Base-by-base conservation (phyloP, 2,888 invertebrate species). In the Apoderus coryli region DNA sequence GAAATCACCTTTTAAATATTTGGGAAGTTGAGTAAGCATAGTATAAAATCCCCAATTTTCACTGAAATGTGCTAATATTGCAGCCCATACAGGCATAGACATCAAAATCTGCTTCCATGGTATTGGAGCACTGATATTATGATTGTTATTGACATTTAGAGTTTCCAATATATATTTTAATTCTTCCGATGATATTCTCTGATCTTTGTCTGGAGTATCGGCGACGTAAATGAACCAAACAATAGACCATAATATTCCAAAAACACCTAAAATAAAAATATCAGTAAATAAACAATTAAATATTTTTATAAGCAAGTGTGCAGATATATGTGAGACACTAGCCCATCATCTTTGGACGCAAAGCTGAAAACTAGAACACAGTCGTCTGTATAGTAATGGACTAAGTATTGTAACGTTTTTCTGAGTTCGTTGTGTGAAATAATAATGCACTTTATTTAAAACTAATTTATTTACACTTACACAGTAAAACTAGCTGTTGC, bases 21-120 rank as follows among this genome's bases (percentile, higher is more conserved):
- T 80, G 2, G 86, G 86, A 24, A 86, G 56, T 48, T 81, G 79
- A 0, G 85, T 86, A 2, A 86, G 64, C 40, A 86, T 60, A 0
- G 85, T 86, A 48, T 86, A 86, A 57, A 85, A 85, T 3, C 86
- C 86, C 86, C 86, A 86, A 56, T 85, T 85, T 54, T 86, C 85
- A 14, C 81, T 76, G 57, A 85, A 84, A 54, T 86, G 85, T 2
- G 85, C 80, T 29, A 73, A 67, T 1, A 80, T 70, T 22, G 86
- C 81, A 0, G 85, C 82, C 76, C 82, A 86, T 7, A 86, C 81
- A 0, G 85, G 75, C 30, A 67, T 62, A 0, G 85, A 86, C 0
- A 65, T 70, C 27, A 85, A 58, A 50, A 88, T 79, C 2, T 67
- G 62, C 33, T 64, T 65, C 86, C 86, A 86, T 1, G 86, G 86